Evolutionary conservation across 2,888 invertebrate species (phyloP).

Genomic region (Leptura quadrifasciata): DNA sequence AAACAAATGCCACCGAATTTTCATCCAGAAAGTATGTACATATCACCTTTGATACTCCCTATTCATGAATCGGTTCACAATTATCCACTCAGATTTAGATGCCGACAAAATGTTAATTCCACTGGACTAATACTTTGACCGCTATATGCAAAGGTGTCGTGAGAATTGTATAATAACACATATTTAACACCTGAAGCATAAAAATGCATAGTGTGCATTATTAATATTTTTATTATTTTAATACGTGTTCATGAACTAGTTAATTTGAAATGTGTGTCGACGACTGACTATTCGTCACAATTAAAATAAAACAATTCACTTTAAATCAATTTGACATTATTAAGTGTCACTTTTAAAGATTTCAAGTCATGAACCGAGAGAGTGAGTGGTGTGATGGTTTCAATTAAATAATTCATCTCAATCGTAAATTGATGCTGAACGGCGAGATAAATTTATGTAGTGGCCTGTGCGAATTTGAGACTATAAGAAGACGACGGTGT

Average conservation of each 20-base stretch:
- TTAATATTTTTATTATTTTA: neutral
- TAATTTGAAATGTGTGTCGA: neutral
- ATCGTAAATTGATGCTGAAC: slow-evolving; percentile 36
- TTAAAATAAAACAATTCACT: neutral
- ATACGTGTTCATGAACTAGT: neutral
- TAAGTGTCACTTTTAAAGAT: slow-evolving; percentile 32
- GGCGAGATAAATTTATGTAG: slow-evolving; percentile 27
- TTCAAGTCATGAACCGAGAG: slow-evolving; percentile 39
- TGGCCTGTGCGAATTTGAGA: slow-evolving; percentile 27
- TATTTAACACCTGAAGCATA: neutral
- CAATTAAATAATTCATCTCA: slow-evolving; percentile 40
- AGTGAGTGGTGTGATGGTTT: slow-evolving; percentile 41
- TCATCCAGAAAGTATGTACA: too few species aligned
- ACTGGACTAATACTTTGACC: too few species aligned
- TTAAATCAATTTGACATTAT: slow-evolving; percentile 34
- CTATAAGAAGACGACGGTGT: slow-evolving; percentile 10
- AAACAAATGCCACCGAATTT: too few species aligned
- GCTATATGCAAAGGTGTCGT: too few species aligned
- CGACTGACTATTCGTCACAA: neutral
- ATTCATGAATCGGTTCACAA: too few species aligned
- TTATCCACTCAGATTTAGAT: too few species aligned
- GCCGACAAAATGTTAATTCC: too few species aligned
- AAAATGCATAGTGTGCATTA: neutral
- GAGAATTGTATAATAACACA: neutral
- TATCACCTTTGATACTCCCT: too few species aligned